Evolutionary conservation across 2,888 invertebrate genomes (phyloP).

Genomic region (Catonia carolina): DNA sequence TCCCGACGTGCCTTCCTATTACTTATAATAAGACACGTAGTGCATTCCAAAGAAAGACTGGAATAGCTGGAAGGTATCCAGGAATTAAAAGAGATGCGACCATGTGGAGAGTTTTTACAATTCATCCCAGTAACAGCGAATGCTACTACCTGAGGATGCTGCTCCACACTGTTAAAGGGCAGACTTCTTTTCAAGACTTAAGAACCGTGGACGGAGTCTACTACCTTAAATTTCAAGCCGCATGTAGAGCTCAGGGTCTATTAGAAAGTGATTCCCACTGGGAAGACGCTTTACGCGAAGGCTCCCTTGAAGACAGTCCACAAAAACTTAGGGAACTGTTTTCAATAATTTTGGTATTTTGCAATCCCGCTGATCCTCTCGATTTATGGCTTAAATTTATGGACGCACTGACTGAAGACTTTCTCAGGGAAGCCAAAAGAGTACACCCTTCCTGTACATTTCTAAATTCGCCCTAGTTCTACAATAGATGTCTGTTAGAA

Average conservation of each 20-base stretch:
- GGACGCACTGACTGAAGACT: conserved; percentile 14
- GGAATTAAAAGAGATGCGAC: neutral
- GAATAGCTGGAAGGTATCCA: neutral
- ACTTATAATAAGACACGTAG: neutral
- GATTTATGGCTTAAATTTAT: conserved; percentile 16
- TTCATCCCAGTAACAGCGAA: neutral
- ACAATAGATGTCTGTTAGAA: conserved; percentile 34
- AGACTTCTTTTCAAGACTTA: conserved; percentile 36
- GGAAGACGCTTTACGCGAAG: conserved; percentile 36
- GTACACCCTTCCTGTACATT: neutral
- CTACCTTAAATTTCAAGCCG: conserved; percentile 35
- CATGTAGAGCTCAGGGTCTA: conserved; percentile 36
- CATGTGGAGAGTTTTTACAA: neutral
- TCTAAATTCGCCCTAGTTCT: conserved; percentile 30
- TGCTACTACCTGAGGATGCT: neutral
- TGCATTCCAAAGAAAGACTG: no score
- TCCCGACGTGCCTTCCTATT: neutral
- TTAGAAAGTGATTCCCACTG: conserved; percentile 36
- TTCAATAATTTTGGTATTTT: conserved; percentile 24
- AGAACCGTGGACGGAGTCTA: conserved; percentile 37
- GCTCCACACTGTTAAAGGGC: conserved; percentile 25
- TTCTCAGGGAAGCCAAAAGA: conserved; percentile 14
- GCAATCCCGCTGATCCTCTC: conserved; percentile 30
- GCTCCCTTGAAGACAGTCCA: conserved; percentile 28
- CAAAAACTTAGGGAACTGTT: conserved; percentile 20